These are phyloP conservation scores for Zaprionus ghesquierei DNA, from an alignment of 1,140 invertebrate genomes.

Conservation along the genomic window DNA sequence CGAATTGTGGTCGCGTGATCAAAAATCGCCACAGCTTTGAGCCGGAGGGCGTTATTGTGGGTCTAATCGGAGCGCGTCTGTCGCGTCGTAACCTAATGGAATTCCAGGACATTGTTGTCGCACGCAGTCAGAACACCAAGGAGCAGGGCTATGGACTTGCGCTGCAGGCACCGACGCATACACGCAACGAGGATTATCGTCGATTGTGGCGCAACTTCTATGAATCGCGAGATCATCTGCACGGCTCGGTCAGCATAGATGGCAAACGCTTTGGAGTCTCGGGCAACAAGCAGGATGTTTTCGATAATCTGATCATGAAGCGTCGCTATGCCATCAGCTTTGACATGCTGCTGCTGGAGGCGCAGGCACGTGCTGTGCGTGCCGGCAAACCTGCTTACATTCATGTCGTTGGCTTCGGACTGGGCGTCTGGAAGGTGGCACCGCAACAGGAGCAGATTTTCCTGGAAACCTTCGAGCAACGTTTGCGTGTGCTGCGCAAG, in stretches of 20 bases:
- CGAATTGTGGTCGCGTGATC: slow-evolving; percentile 84
- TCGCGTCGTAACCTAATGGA: slow-evolving; percentile 84
- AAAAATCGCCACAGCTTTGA: slow-evolving; percentile 43
- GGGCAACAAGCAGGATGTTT: slow-evolving; percentile 57
- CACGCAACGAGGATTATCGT: slow-evolving; percentile 51
- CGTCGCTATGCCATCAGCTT: slow-evolving; percentile 75
- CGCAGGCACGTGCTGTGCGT: slow-evolving; percentile 43
- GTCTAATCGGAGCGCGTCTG: slow-evolving; percentile 84
- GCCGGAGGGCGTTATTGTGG: slow-evolving; percentile 71
- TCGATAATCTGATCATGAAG: slow-evolving; percentile 76
- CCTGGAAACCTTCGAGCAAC: slow-evolving; percentile 73
- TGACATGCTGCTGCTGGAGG: slow-evolving; percentile 68
- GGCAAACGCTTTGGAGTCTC: slow-evolving; percentile 50
- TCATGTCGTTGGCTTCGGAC: slow-evolving; percentile 77
- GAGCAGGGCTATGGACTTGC: slow-evolving; percentile 82
- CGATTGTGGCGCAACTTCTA: slow-evolving; percentile 66
- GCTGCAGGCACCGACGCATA: slow-evolving; percentile 1
- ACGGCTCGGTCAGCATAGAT: slow-evolving; percentile 45
- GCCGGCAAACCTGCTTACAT: slow-evolving; percentile 58
- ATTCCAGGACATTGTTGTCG: slow-evolving; percentile 84
- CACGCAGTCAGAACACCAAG: slow-evolving; percentile 83
- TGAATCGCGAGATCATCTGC: slow-evolving; percentile 46
- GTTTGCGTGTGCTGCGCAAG: slow-evolving; percentile 54
- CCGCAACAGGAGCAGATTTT: slow-evolving; percentile 78
- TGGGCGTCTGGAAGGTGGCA: slow-evolving; percentile 76